Conservation (phyloP, 2,888 invertebrate genomes). For the Leucoma salicis region DNA sequence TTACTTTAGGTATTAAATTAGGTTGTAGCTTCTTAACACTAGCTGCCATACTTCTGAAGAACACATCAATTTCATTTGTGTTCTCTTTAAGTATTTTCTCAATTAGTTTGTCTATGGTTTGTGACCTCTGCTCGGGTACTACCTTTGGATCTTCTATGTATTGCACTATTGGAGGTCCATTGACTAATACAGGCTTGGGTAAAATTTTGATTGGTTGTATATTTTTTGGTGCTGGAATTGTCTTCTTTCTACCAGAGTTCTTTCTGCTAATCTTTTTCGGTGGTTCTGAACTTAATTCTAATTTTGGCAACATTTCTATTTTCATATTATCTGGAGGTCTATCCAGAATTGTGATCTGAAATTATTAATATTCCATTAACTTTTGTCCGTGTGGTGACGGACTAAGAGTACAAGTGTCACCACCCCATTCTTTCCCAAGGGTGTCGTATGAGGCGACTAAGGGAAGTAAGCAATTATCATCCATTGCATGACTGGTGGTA, state of each 20-base stretch:
- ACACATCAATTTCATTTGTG: constrained; percentile 75
- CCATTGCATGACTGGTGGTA: no score
- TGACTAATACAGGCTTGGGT: constrained; percentile 67
- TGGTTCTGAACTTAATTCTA: constrained; percentile 36
- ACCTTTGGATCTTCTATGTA: constrained; percentile 62
- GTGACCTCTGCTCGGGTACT: constrained; percentile 53
- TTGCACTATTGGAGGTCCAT: constrained; percentile 60
- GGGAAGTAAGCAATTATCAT: no score
- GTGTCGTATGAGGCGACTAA: no score
- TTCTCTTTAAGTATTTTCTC: constrained; percentile 72
- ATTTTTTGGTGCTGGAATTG: constrained; percentile 53
- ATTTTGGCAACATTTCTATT: constrained; percentile 50
- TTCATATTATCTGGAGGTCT: constrained; percentile 46
- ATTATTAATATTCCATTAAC: no score
- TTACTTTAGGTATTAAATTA: constrained; percentile 74
- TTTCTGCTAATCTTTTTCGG: constrained; percentile 58
- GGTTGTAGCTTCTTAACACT: constrained; percentile 76
- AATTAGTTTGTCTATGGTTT: constrained; percentile 68
- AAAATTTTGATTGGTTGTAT: constrained; percentile 70
- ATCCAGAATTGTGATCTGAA: constrained; percentile 72
- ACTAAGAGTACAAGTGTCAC: no score
- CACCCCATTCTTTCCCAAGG: no score
- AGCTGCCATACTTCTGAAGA: constrained; percentile 76
- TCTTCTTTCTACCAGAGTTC: constrained; percentile 61
- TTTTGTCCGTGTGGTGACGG: no score